Conservation (phyloP, 2,888 invertebrate species). For the Brachyopa scutellaris region DNA sequence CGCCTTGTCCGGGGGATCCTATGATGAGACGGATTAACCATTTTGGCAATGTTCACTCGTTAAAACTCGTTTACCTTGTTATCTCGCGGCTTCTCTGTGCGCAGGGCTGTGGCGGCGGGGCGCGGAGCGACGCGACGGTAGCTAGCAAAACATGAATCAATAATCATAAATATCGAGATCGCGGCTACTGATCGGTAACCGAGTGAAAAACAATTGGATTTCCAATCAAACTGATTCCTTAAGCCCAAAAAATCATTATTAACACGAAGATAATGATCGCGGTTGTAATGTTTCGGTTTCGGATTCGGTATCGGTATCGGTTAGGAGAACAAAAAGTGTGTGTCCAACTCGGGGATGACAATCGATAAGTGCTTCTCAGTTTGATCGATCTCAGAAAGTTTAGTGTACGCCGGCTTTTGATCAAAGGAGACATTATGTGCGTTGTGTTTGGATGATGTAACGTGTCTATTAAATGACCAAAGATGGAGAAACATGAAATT, state of each 20-base stretch:
- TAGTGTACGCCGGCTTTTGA: slow-evolving; percentile 26
- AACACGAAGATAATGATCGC: slow-evolving; percentile 48
- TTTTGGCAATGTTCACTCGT: slow-evolving; percentile 75
- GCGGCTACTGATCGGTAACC: slow-evolving; percentile 43
- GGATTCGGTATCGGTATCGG: neutral
- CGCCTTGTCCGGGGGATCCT: slow-evolving; percentile 40
- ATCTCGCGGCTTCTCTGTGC: slow-evolving; percentile 50
- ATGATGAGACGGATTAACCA: slow-evolving; percentile 73
- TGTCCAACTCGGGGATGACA: slow-evolving; percentile 18
- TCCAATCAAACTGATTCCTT: slow-evolving; percentile 42
- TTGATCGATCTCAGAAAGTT: slow-evolving; percentile 39
- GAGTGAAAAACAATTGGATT: slow-evolving; percentile 31
- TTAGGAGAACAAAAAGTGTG: slow-evolving; percentile 6
- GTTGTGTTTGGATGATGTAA: slow-evolving; percentile 30
- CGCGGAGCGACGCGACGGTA: slow-evolving; percentile 1
- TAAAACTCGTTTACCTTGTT: slow-evolving; percentile 74
- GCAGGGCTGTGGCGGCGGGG: neutral
- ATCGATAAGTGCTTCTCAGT: slow-evolving; percentile 25
- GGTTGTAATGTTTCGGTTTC: slow-evolving; percentile 41
- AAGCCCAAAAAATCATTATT: slow-evolving; percentile 51
- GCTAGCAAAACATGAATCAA: slow-evolving; percentile 44
- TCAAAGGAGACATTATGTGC: slow-evolving; percentile 22
- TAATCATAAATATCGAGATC: slow-evolving; percentile 60
- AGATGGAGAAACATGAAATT: slow-evolving; percentile 33
- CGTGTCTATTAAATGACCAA: slow-evolving; percentile 44